phyloP scores from a whole-genome alignment of 2,113 vertebrate genomes.

The Tragelaphus imberbis region DNA sequence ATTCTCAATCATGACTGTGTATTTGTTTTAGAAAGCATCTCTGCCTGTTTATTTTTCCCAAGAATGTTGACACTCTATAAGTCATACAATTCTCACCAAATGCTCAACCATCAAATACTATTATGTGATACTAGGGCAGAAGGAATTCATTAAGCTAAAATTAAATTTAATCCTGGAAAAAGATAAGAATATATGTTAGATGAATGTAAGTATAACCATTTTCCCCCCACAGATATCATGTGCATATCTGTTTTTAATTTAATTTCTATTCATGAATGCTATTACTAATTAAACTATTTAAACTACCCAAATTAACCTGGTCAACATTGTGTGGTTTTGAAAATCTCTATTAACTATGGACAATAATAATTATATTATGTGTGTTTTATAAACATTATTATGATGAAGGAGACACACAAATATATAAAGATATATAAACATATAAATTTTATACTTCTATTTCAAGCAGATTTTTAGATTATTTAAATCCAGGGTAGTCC shows the following conservation, averaged over 20 bases:
- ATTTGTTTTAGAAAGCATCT: not conserved
- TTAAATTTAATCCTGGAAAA: not conserved
- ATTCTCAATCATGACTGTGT: not conserved
- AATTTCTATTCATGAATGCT: not conserved
- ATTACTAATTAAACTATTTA: slow-evolving; percentile 28
- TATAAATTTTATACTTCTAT: not conserved
- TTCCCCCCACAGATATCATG: not conserved
- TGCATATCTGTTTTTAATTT: slow-evolving; percentile 13
- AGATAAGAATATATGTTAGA: slow-evolving; percentile 14
- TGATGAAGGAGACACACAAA: not conserved
- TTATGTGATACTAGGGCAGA: not conserved
- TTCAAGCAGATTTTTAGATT: not conserved
- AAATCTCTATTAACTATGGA: not conserved
- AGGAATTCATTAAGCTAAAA: slow-evolving; percentile 36
- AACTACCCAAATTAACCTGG: not conserved
- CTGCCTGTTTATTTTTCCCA: not conserved
- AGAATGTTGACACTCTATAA: not conserved
- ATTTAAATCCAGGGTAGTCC: not conserved
- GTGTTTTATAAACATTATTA: not conserved
- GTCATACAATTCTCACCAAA: not conserved
- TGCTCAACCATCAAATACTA: not conserved
- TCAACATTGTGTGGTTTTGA: slow-evolving; percentile 3
- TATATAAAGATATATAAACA: not conserved
- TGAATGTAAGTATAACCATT: not conserved
- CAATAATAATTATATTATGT: not conserved